Base-by-base conservation (phyloP, 2,113 vertebrate genomes). In the Ginglymostoma cirratum region DNA sequence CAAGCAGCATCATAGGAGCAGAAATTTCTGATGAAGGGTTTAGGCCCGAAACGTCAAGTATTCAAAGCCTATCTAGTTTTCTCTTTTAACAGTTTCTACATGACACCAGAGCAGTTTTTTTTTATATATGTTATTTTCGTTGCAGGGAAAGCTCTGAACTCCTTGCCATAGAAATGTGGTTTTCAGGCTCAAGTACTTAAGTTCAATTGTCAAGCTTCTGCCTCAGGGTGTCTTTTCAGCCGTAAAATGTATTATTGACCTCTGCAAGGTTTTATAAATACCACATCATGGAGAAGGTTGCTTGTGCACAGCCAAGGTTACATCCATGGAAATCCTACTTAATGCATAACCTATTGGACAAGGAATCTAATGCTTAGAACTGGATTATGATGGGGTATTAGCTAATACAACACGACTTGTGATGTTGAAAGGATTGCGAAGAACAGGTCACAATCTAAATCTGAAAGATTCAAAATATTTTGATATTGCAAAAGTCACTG, bases 171-270 rank as follows among this genome's bases (percentile, higher is more conserved):
- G 27, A 94, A 94, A 94, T 94, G 42, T 45, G 93, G 34, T 45
- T 70, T 70, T 70, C 38, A 70, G 38, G 38, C 38, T 23, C 19
- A 90, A 52, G 0, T 67, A 19, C 34, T 21, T 23, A 70, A 42
- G 93, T 27, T 3, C 38, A 70, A 48, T 94, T 70, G 61, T 94
- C 66, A 70, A 42, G 42, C 66, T 27, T 17, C 66, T 94, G 66
- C 21, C 66, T 48, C 66, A 12, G 38, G 93, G 42, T 70, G 6
- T 70, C 93, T 69, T 72, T 69, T 70, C 93, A 42, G 69, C 66
- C 93, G 70, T 94, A 95, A 95, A 95, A 72, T 72, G 69, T 12
- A 95, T 72, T 95, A 72, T 69, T 72, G 21, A 52, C 93, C 67
- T 70, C 10, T 72, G 34, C 38, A 48, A 45, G 65, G 24, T 48